Base-by-base conservation (phyloP, 2,888 invertebrate species). In the Lysandra coridon region DNA sequence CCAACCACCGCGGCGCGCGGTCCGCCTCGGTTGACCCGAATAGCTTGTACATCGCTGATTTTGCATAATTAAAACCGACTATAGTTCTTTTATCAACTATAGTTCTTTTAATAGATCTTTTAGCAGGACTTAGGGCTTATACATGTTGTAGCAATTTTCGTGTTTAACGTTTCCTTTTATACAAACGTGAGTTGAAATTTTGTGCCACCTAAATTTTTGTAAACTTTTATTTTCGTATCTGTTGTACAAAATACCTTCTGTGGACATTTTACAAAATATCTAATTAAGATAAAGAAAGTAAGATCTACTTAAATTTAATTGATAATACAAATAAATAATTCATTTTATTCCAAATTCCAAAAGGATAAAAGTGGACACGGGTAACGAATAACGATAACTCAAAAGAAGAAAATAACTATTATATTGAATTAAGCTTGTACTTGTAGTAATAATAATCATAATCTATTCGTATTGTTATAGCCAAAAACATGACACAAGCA, bases 1-100 rank as follows among this genome's bases (percentile, higher is more conserved):
- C 87, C 83, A 75, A 75, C 76, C 76, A 6, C 87, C 86, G 84
- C 84, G 82, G 86, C 87, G 87, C 83, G 85, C 86, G 87, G 84
- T 87, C 82, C 87, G 87, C 87, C 83, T 85, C 86, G 88, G 84
- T 87, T 88, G 90, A 89, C 89, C 90, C 89, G 86, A 88, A 90
- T 91, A 86, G 88, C 84, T 85, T 79, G 85, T 86, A 85, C 87
- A 87, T 87, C 86, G 88, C 86, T 89, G 90, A 90, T 90, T 89
- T 87, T 89, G 90, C 89, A 90, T 90, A 90, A 91, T 91, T 91
- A 90, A 91, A 91, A 88, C 85, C 85, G 88, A 87, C 89, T 87
- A 87, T 86, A 84, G 84, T 85, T 85, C 85, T 89, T 88, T 87
- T 83, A 83, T 85, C 84, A 87, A 86, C 89, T 87, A 86, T 86